A percentile compares a stretch with the other conserved stretches of the same genome.
Evolutionary conservation across 2,888 invertebrate genomes (phyloP).

Genomic region (Leptopilina syphax): DNA sequence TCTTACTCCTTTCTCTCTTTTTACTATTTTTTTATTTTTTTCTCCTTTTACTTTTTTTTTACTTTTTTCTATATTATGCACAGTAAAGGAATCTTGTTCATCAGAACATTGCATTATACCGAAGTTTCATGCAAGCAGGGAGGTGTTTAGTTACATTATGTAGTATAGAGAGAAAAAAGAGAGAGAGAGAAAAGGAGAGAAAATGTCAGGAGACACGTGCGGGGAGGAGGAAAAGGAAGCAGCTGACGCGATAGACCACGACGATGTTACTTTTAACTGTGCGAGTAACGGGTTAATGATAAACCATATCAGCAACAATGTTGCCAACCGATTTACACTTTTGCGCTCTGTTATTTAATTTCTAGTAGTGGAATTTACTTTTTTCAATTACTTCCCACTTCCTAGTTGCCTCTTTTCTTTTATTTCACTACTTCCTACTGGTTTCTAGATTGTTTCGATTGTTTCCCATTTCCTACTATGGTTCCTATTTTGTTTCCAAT

Average conservation of each 20-base stretch:
- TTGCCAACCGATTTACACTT: conserved; percentile 62
- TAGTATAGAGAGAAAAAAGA: conserved; percentile 30
- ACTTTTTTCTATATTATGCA: conserved; percentile 41
- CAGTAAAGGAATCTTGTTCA: conserved; percentile 43
- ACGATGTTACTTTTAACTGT: conserved; percentile 51
- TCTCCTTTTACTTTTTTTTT: neutral
- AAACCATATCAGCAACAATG: conserved; percentile 63
- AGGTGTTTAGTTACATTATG: conserved; percentile 1
- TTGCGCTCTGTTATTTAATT: conserved; percentile 35
- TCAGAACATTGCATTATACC: conserved; percentile 41
- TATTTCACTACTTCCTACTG: no score
- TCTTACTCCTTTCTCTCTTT: no score
- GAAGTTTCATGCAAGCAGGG: neutral
- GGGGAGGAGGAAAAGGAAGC: conserved; percentile 58
- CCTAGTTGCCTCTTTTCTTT: no score
- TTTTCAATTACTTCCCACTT: neutral
- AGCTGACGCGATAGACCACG: conserved; percentile 58
- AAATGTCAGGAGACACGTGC: conserved; percentile 29
- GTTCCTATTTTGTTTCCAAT: neutral
- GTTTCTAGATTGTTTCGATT: no score
- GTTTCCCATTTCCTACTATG: no score
- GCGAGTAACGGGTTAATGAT: conserved; percentile 63
- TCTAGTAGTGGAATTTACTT: conserved; percentile 2
- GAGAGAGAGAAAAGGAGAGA: neutral
- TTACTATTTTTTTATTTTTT: neutral